A percentile compares a stretch with the other conserved stretches of the same genome.
These are phyloP conservation scores for Luperina testacea DNA, from an alignment of 2,888 invertebrate species.

Conservation along the genomic window DNA sequence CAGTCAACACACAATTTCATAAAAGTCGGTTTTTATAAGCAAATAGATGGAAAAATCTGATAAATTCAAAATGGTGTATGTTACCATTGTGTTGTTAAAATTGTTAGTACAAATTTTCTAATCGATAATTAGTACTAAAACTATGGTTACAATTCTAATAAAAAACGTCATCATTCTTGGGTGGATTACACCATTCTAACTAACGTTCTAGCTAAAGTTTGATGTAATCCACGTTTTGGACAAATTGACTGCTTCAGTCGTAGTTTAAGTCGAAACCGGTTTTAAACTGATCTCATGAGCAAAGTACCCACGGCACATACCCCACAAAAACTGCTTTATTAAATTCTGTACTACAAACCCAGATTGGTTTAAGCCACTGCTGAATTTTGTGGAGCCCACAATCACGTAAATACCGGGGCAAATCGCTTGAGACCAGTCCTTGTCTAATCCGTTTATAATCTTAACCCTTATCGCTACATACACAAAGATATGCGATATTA, in stretches of 20 bases:
- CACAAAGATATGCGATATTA: constrained; percentile 54
- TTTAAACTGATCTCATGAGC: constrained; percentile 20
- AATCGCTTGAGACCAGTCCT: constrained; percentile 28
- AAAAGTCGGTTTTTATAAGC: constrained; percentile 50
- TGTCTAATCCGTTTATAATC: constrained; percentile 53
- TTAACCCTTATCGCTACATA: constrained; percentile 45
- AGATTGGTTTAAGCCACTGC: background rate
- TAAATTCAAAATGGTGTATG: constrained; percentile 32
- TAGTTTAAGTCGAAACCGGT: constrained; percentile 56
- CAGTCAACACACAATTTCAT: constrained; percentile 32
- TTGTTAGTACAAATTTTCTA: constrained; percentile 76
- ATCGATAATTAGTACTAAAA: constrained; percentile 73
- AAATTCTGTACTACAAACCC: constrained; percentile 9
- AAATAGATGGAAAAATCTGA: constrained; percentile 36
- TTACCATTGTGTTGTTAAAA: constrained; percentile 45
- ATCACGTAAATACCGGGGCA: constrained; percentile 1
- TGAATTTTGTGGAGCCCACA: background rate
- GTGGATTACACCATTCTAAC: constrained; percentile 33
- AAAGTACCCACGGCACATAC: constrained; percentile 4
- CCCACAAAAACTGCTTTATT: background rate
- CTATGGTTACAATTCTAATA: constrained; percentile 47
- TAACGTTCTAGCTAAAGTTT: constrained; percentile 12
- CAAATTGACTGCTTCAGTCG: constrained; percentile 37
- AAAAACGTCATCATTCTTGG: constrained; percentile 28
- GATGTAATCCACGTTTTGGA: constrained; percentile 38